Evolutionary conservation across 2,888 invertebrate genomes (phyloP), one percentile per base, ranked within the genome.

Genomic region (Aspidiotus rigidus): DNA sequence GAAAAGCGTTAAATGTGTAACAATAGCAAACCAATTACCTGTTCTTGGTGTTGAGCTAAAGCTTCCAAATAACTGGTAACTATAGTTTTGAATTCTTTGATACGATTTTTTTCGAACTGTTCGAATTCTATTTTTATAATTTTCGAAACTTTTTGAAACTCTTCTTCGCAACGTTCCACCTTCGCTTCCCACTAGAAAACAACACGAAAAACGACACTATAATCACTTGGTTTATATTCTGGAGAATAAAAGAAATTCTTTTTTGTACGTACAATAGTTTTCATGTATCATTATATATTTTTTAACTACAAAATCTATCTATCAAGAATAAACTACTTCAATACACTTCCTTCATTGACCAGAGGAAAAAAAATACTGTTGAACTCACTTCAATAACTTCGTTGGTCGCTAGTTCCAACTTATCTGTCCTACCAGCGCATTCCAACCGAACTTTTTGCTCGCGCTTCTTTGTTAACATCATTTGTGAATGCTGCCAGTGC

Each of bases 401-500:
- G 69, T 87, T 86, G 73, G 88, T 83, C 0, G 93, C 90, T 77
- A 89, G 89, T 74, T 91, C 90, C 49, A 90, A 83, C 78, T 94
- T 94, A 76, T 99, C 98, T 3, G 85, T 86, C 73, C 94, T 87
- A 74, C 92, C 91, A 13, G 91, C 88, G 71, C 95, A 81, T 76
- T 98, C 97, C 57, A 92, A 83, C 77, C 95, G 93, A 0, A 92
- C 90, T 77, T 96, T 96, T 75, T 87, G 87, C 78, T 99, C 98
- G 69, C 97, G 85, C 76, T 97, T 90, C 77, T 94, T 94, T 16
- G 89, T 93, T 72, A 99, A 80, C 80, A 90, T 93, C 81, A 92
- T 87, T 79, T 97, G 94, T 42, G 97, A 92, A 78, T 95, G 93
- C 78, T 99, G 96, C 94, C 98, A 98, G 76, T 89, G 90, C 80